Evolutionary conservation across 2,797 vertebrate genomes (phyloP).

Genomic region (Pseudocheirus occidentalis): DNA sequence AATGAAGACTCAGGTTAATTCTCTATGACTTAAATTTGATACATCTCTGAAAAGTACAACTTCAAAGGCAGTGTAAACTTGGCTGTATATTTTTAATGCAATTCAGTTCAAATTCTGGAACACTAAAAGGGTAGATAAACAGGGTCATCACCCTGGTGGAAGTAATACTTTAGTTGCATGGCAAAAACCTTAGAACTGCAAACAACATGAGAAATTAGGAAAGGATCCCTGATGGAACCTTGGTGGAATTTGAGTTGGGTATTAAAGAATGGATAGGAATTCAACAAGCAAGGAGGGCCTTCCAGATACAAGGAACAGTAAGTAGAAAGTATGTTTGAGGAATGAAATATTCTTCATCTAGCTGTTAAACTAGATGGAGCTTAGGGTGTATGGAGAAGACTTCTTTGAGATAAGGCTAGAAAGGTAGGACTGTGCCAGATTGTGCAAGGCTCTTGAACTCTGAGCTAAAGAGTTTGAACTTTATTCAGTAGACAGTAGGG

Average conservation of each 20-base stretch:
- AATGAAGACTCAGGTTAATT: neutral
- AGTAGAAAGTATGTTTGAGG: neutral
- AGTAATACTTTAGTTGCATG: neutral
- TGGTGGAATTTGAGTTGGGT: neutral
- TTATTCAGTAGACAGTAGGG: neutral
- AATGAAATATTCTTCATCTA: neutral
- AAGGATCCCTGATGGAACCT: neutral
- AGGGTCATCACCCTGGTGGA: neutral
- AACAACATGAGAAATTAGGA: neutral
- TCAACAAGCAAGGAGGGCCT: neutral
- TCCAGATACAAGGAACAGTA: neutral
- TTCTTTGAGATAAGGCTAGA: neutral
- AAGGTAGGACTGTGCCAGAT: neutral
- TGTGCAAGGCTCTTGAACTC: neutral
- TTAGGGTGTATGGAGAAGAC: neutral
- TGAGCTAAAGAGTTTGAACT: neutral
- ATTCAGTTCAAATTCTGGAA: neutral
- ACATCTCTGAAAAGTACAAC: slow-evolving; percentile 24
- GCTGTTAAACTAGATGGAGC: neutral
- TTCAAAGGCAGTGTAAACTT: slow-evolving; percentile 21
- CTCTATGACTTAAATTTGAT: slow-evolving; percentile 19
- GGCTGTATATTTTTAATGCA: slow-evolving; percentile 37
- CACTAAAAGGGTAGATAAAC: neutral
- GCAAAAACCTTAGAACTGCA: neutral
- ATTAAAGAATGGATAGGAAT: neutral